Evolutionary conservation across 2,797 vertebrate genomes (phyloP).

Genomic region (Syndactyla subalaris): DNA sequence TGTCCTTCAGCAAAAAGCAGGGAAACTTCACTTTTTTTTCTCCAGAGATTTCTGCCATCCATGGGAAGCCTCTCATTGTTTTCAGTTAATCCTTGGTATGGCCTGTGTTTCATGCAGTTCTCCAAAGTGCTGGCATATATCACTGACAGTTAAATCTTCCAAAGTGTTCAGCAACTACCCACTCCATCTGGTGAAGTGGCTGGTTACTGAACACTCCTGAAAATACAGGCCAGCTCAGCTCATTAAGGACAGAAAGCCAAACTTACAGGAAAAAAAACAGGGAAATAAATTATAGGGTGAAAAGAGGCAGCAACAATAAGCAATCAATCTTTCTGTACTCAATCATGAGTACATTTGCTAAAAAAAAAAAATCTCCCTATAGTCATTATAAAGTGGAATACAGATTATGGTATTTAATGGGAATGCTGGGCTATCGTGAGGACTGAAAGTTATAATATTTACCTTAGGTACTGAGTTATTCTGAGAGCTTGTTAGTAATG

Average conservation of each 20-base stretch:
- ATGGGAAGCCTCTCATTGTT: background rate
- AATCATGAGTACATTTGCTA: background rate
- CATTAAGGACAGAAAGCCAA: background rate
- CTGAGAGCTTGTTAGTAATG: background rate
- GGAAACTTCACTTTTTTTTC: background rate
- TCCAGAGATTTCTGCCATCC: background rate
- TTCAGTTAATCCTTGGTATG: background rate
- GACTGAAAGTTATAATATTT: background rate
- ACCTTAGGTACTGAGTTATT: background rate
- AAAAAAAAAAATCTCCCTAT: background rate
- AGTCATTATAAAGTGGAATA: background rate
- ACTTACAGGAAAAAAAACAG: background rate
- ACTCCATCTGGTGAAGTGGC: background rate
- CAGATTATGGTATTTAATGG: background rate
- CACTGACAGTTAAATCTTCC: background rate
- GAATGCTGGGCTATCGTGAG: background rate
- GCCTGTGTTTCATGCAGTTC: background rate
- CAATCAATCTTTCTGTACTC: background rate
- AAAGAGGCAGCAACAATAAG: background rate
- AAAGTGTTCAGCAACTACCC: background rate
- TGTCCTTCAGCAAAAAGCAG: constrained; percentile 1
- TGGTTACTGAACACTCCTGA: background rate
- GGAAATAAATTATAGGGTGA: background rate
- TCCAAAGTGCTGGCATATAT: background rate
- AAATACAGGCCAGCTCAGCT: background rate